A percentile compares a stretch with the other conserved stretches of the same genome.
Conservation (phyloP, 2,113 vertebrate species). For the Mungos mungo region DNA sequence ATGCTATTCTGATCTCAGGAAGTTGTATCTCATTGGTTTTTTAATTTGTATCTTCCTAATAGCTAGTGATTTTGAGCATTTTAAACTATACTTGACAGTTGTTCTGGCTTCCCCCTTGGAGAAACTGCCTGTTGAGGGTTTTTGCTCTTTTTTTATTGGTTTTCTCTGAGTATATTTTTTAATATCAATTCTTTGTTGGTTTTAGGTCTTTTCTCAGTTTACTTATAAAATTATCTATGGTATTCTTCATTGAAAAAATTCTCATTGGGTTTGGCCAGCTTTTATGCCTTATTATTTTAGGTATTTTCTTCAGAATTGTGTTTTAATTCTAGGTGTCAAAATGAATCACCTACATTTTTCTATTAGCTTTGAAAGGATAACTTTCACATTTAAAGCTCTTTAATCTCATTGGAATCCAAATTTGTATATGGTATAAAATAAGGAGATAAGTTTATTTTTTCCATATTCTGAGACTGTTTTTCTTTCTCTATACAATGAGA, state of each 20-base stretch:
- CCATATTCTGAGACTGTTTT: not conserved
- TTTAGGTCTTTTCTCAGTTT: not conserved
- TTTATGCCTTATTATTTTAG: not conserved
- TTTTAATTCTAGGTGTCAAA: not conserved
- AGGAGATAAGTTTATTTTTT: not conserved
- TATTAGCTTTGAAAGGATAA: not conserved
- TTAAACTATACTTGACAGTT: not conserved
- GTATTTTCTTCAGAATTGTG: not conserved
- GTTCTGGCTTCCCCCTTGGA: not conserved
- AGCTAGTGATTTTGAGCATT: not conserved
- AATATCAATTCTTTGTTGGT: not conserved
- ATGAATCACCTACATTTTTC: not conserved
- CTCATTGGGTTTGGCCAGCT: not conserved
- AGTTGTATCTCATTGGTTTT: not conserved
- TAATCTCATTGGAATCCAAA: not conserved
- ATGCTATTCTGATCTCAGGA: not conserved
- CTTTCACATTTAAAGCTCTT: not conserved
- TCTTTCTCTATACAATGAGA: not conserved
- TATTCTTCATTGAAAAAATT: not conserved
- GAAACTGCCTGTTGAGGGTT: not conserved
- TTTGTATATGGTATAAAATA: not conserved
- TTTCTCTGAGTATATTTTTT: slow-evolving; percentile 12
- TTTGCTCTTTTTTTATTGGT: not conserved
- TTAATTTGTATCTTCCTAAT: not conserved
- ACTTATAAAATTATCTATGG: not conserved